phyloP scores from a whole-genome alignment of 2,113 vertebrate species.

The Xerus inauris region DNA sequence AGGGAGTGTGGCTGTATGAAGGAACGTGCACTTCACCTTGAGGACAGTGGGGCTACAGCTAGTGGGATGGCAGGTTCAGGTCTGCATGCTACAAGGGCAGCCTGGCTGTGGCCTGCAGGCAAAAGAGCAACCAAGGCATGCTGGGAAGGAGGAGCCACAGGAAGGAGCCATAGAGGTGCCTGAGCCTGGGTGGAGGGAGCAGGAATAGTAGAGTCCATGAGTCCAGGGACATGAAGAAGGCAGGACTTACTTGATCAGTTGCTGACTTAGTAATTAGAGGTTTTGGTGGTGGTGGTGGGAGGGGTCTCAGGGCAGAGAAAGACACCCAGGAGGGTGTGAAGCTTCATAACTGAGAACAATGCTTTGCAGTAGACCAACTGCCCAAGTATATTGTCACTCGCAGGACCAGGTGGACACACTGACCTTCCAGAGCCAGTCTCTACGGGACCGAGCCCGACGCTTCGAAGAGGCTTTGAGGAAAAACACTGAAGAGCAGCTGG shows the following conservation, averaged over 20 bases:
- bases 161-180: neutral
- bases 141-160: neutral
- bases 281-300: neutral
- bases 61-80: fast-evolving
- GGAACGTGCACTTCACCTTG: fast-evolving
- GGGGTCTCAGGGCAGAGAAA: neutral
- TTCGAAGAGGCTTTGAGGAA: constrained; percentile 97
- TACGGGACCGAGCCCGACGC: constrained; percentile 94
- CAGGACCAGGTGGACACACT: constrained; percentile 99
- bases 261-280: fast-evolving
- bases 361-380: neutral
- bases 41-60: fast-evolving
- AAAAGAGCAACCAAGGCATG: too few species aligned
- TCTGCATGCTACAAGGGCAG: neutral
- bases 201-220: too few species aligned
- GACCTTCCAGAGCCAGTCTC: constrained; percentile 96
- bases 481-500: constrained; percentile 95
- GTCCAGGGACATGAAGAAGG: neutral
- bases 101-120: neutral
- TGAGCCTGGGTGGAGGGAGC: too few species aligned
- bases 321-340: neutral
- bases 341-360: neutral
- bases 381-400: neutral
- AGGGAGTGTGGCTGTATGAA: fast-evolving
- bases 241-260: too few species aligned